Percentiles rank a stretch among this genome's conserved stretches.
Conservation (phyloP, 2,113 vertebrate genomes). For the Manacus vitellinus region DNA sequence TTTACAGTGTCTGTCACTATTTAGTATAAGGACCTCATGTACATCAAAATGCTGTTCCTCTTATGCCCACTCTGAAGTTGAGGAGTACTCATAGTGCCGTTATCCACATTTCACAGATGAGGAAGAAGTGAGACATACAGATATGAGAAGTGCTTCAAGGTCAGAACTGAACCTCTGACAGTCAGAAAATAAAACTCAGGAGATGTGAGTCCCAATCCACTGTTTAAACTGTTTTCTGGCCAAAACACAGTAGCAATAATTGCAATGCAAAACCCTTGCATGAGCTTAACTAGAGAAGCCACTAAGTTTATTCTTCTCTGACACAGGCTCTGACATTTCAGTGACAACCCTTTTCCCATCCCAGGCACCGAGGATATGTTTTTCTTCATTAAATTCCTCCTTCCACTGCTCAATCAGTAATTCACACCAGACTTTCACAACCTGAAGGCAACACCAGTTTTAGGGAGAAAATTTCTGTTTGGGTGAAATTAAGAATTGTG, state of each 20-base stretch:
- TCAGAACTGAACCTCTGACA: not conserved
- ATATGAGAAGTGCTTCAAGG: not conserved
- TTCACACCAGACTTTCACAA: not conserved
- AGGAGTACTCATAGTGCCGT: not conserved
- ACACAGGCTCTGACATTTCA: not conserved
- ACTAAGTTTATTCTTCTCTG: not conserved
- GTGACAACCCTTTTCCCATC: not conserved
- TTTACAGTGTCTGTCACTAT: not conserved
- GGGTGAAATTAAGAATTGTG: not conserved
- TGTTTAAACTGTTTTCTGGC: not conserved
- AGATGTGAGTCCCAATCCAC: not conserved
- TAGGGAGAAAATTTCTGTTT: not conserved
- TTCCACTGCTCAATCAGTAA: not conserved
- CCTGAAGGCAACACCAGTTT: not conserved
- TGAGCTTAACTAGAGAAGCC: not conserved
- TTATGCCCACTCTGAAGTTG: not conserved
- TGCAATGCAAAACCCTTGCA: not conserved
- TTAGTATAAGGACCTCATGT: not conserved
- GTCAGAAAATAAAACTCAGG: not conserved
- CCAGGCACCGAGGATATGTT: not conserved
- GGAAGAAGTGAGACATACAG: not conserved
- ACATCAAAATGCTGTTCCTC: not conserved
- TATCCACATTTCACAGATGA: not conserved
- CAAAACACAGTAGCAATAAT: not conserved
- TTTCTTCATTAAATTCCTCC: not conserved